phyloP scores from a whole-genome alignment of 2,888 invertebrate species.

The Trissolcus japonicus region DNA sequence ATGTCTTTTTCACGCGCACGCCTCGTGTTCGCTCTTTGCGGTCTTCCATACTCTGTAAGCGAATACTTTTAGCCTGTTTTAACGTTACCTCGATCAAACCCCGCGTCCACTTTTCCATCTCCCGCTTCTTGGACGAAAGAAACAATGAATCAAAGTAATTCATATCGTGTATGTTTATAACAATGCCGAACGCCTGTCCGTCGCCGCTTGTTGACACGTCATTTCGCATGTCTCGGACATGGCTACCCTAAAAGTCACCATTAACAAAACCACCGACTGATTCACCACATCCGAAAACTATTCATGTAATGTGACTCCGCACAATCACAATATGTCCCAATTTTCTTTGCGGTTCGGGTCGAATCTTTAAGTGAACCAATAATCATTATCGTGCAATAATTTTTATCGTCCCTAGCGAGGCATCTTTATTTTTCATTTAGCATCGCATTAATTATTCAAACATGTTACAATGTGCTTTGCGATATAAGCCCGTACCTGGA shows the following conservation, averaged over 20 bases:
- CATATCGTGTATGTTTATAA: no score
- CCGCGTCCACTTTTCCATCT: no score
- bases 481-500: slow-evolving; percentile 52
- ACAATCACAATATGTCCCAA: slow-evolving; percentile 35
- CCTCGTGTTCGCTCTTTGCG: slow-evolving; percentile 36
- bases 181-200: slow-evolving; percentile 18
- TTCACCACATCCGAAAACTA: slow-evolving; percentile 68
- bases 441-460: slow-evolving; percentile 57
- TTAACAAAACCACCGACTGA: slow-evolving; percentile 63
- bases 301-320: slow-evolving; percentile 74
- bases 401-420: not conserved
- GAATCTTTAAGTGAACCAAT: not conserved
- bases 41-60: slow-evolving; percentile 33
- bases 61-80: slow-evolving; percentile 42
- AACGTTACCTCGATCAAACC: not conserved
- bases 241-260: slow-evolving; percentile 56
- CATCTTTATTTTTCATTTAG: no score
- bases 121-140: no score
- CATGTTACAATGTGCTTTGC: slow-evolving; percentile 53
- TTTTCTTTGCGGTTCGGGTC: not conserved
- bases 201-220: slow-evolving; percentile 71
- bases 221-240: slow-evolving; percentile 70
- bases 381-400: not conserved
- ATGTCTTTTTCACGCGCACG: slow-evolving; percentile 55
- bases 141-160: no score